phyloP scores from a whole-genome alignment of 2,797 vertebrate species.

The Tiaroga cobitis region DNA sequence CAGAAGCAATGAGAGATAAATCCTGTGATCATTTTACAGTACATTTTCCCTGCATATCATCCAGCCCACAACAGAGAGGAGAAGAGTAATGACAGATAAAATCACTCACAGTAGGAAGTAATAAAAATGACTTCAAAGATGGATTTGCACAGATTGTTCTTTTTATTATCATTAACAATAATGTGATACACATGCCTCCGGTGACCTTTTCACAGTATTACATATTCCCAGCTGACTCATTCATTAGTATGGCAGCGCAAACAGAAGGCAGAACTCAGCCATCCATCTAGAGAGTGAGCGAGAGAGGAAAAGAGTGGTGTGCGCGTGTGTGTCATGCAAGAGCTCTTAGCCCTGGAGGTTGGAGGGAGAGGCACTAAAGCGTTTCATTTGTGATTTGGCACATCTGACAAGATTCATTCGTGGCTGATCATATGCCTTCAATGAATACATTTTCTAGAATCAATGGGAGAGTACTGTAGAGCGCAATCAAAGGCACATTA shows the following conservation, averaged over 20 bases:
- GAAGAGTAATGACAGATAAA: slow-evolving; percentile 71
- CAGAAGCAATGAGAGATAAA: not conserved
- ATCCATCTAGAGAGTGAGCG: slow-evolving; percentile 45
- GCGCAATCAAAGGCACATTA: slow-evolving; percentile 54
- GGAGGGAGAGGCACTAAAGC: slow-evolving; percentile 46
- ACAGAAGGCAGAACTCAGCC: slow-evolving; percentile 74
- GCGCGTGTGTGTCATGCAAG: slow-evolving; percentile 16
- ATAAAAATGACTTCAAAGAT: slow-evolving; percentile 68
- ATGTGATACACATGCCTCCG: slow-evolving; percentile 78
- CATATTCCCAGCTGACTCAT: slow-evolving; percentile 78
- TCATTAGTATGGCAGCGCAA: slow-evolving; percentile 76
- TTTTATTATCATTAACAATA: slow-evolving; percentile 83
- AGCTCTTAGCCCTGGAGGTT: slow-evolving; percentile 47
- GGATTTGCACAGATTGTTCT: slow-evolving; percentile 79
- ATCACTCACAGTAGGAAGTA: slow-evolving; percentile 66
- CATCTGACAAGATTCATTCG: slow-evolving; percentile 52
- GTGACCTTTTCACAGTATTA: slow-evolving; percentile 78
- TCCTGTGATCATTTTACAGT: slow-evolving; percentile 29
- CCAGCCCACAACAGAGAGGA: slow-evolving; percentile 53
- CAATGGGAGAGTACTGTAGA: slow-evolving; percentile 52
- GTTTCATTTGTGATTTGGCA: slow-evolving; percentile 53
- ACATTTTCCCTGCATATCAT: slow-evolving; percentile 51
- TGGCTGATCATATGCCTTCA: slow-evolving; percentile 45
- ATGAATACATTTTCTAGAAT: slow-evolving; percentile 46
- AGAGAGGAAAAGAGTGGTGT: not conserved